Evolutionary conservation across 2,797 vertebrate genomes (phyloP), one percentile per base, ranked within the genome.

Genomic region (Hydrocynus forskahlii): DNA sequence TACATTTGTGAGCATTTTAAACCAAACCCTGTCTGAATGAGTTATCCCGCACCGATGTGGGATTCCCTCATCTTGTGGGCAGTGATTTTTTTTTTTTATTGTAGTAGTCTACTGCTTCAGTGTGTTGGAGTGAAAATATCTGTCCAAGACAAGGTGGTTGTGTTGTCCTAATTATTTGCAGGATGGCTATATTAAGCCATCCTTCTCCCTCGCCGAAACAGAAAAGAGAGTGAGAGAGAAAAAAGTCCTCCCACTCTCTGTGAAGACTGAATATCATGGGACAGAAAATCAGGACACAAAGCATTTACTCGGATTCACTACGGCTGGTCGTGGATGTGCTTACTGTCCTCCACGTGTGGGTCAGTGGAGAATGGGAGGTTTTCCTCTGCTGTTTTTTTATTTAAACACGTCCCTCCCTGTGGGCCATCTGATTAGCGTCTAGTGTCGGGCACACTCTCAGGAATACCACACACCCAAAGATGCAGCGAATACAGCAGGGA

Each of bases 231-330:
- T 8, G 1, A 6, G 23, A 64, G 62, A 60, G n/a, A 40, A 21
- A 9, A 19, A 68, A 50, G 21, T 75, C 52, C 40, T 35, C 52
- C 79, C 45, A 77, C 43, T 16, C 52, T 57, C 17, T 7, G 16
- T 13, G 17, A 71, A 60, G 12, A 21, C 38, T 66, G 59, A 73
- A 52, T 68, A 54, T 55, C 68, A 14, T 23, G 75, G 75, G 81
- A 82, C 75, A 1, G 9, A 64, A 73, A 82, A 78, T 50, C 38
- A 82, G 81, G 75, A 67, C 81, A 82, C 19, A 0, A 9, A 40
- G 80, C 57, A 8, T 10, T 17, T 55, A 10, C 48, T 25, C 21
- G 8, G 5, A 17, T 50, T n/a, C 68, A 0, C 48, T 25, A 14
- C 16, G 13, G 1, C 35, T 54, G 8, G 48, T 25, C 23, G 25